phyloP scores from a whole-genome alignment of 2,113 vertebrate genomes.

The Oncorhynchus kisutch region DNA sequence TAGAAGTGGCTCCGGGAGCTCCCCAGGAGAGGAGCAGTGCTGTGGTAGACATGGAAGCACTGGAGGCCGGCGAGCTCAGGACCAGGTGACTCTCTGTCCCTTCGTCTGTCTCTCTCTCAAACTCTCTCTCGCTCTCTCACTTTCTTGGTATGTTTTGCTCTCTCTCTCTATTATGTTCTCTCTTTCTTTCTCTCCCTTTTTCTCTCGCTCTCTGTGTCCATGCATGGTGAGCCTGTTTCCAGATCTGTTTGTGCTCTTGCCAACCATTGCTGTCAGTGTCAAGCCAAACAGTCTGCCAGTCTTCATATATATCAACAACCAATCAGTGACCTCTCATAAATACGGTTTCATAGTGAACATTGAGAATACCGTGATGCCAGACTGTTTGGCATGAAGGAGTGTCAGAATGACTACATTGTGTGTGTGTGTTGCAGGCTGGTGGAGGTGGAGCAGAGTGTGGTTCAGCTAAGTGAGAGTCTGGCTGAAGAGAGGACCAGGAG shows the following conservation, averaged over 20 bases:
- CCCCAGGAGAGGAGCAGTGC: constrained; percentile 79
- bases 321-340: no score
- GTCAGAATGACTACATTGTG: background rate
- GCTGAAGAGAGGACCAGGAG: constrained; percentile 78
- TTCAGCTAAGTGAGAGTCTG: constrained; percentile 71
- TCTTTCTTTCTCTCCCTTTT: no score
- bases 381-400: background rate
- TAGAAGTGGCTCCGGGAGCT: constrained; percentile 83
- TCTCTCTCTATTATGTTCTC: no score
- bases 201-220: background rate
- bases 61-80: constrained; percentile 73
- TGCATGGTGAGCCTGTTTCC: background rate
- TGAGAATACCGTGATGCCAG: background rate
- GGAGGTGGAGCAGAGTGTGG: constrained; percentile 76
- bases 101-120: background rate
- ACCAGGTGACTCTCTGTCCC: constrained; percentile 71
- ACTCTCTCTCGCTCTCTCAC: background rate
- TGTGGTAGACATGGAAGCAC: constrained; percentile 61
- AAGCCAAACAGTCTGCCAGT: no score
- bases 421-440: constrained; percentile 69
- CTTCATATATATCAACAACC: no score
- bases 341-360: no score
- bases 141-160: no score
- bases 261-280: background rate
- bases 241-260: background rate